phyloP scores from a whole-genome alignment of 2,888 invertebrate genomes.

The Itoplectis maculator region DNA sequence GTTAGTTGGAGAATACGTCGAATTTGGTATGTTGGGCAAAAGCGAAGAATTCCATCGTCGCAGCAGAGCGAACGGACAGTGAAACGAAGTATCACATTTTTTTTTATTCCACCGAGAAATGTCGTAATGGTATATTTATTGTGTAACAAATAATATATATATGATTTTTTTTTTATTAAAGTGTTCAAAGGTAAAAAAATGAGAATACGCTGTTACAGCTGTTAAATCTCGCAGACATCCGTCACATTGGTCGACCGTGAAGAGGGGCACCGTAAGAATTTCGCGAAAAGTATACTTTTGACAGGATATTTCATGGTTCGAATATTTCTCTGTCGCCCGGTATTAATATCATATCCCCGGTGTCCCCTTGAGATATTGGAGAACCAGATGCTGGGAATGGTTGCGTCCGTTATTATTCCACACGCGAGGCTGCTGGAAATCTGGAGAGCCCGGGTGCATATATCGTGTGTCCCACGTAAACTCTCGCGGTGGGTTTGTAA shows the following conservation, averaged over 20 bases:
- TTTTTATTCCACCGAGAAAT: no score
- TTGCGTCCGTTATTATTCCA: slow-evolving; percentile 18
- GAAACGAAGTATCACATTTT: no score
- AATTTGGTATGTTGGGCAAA: background rate
- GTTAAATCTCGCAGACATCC: background rate
- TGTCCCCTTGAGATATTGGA: background rate
- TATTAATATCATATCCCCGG: slow-evolving; percentile 9
- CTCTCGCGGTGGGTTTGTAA: background rate
- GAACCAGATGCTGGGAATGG: slow-evolving; percentile 19
- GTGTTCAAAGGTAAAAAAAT: background rate
- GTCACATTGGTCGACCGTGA: background rate
- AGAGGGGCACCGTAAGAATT: background rate
- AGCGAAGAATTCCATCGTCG: background rate
- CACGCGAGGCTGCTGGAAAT: background rate
- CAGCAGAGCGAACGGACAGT: background rate
- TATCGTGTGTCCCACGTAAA: no score
- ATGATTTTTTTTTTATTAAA: background rate
- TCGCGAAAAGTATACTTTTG: background rate
- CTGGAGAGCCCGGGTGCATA: background rate
- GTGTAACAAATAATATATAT: no score
- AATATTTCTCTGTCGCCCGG: background rate
- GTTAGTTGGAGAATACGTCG: background rate
- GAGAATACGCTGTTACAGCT: background rate
- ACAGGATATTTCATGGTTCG: background rate
- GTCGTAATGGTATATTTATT: no score